A percentile compares a stretch with the other conserved stretches of the same genome.
Evolutionary conservation across 2,797 vertebrate species (phyloP).

Genomic region (Glyptemys insculpta): DNA sequence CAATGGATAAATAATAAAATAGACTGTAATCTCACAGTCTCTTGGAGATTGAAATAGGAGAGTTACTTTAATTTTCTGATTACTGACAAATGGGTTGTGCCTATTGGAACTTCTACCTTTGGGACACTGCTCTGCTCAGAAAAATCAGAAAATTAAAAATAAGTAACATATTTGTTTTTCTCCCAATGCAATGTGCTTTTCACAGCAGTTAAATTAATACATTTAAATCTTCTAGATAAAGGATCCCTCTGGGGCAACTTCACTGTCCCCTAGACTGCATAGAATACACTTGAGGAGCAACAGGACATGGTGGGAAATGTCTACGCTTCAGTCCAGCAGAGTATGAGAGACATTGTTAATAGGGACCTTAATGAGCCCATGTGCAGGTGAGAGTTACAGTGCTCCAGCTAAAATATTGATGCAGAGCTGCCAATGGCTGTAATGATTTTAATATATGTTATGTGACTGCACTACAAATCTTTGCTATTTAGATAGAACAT

Average conservation of each 20-base stretch:
- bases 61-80: background rate
- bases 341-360: background rate
- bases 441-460: background rate
- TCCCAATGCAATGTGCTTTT: background rate
- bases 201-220: background rate
- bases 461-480: background rate
- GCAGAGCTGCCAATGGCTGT: background rate
- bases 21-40: background rate
- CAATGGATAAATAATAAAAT: background rate
- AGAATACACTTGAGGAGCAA: background rate
- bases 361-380: background rate
- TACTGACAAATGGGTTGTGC: background rate
- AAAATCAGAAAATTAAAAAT: background rate
- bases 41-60: background rate
- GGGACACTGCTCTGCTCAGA: background rate
- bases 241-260: background rate
- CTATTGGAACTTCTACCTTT: background rate
- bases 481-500: background rate
- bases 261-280: background rate
- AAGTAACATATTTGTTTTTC: background rate
- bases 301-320: background rate
- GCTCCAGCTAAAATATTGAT: background rate
- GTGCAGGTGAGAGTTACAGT: background rate
- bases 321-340: background rate
- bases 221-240: background rate